Evolutionary conservation across 2,888 invertebrate genomes (phyloP).

Genomic region (Urechis unicinctus): DNA sequence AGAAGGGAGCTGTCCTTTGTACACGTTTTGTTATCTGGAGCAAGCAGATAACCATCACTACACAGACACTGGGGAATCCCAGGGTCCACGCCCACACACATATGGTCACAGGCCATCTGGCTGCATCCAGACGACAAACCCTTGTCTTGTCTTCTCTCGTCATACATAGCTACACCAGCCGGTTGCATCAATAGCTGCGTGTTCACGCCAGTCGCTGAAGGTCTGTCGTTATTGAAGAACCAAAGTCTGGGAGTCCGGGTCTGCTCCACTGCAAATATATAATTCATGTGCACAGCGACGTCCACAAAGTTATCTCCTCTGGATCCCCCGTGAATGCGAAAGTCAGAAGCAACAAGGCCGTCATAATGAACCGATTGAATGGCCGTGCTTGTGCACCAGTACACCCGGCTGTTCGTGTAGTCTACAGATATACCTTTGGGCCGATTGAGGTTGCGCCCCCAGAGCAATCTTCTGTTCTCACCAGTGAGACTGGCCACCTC

Average conservation of each 20-base stretch:
- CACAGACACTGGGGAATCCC: constrained; percentile 13
- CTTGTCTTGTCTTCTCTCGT: constrained; percentile 12
- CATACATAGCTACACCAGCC: constrained; percentile 15
- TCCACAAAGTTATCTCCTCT: constrained; percentile 9
- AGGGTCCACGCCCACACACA: constrained; percentile 12
- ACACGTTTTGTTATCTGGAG: constrained; percentile 9
- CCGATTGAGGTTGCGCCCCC: constrained; percentile 8
- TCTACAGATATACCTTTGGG: constrained; percentile 18
- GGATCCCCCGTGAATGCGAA: constrained; percentile 3
- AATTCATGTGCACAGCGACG: constrained; percentile 12
- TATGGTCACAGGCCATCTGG: constrained; percentile 11
- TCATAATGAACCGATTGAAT: constrained; percentile 10
- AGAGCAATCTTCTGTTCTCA: constrained; percentile 27
- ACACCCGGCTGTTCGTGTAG: constrained; percentile 10
- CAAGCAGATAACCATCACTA: constrained; percentile 15
- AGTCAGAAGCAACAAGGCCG: constrained; percentile 1
- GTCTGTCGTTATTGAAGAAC: constrained; percentile 6
- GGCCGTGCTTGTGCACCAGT: constrained; percentile 13
- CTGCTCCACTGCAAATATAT: neutral
- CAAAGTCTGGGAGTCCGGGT: neutral
- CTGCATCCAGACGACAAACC: constrained; percentile 10
- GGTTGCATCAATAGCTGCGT: constrained; percentile 4
- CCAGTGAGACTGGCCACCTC: constrained; percentile 35
- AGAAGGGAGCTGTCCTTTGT: constrained; percentile 7
- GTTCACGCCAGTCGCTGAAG: constrained; percentile 13